Conservation (phyloP, 2,888 invertebrate species). For the Lasioglossum oenotherae region DNA sequence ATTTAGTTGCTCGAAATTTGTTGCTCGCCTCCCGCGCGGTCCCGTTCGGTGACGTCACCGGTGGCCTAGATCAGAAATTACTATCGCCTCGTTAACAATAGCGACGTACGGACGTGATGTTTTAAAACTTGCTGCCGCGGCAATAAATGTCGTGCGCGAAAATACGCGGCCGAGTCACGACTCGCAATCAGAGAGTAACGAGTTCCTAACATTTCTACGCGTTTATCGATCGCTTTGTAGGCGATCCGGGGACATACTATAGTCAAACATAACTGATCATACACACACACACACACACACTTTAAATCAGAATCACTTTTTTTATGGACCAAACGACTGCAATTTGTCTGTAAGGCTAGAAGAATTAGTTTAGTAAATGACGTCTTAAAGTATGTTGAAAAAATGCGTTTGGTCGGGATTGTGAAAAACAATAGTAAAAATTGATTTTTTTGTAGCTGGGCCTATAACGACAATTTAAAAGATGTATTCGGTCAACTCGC, state of each 20-base stretch:
- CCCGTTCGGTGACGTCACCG: conserved; percentile 28
- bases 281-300: too few species aligned
- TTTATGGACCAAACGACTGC: too few species aligned
- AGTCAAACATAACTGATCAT: too few species aligned
- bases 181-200: conserved; percentile 1
- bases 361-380: too few species aligned
- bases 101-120: conserved; percentile 1
- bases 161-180: neutral
- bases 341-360: too few species aligned
- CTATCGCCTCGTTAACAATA: conserved; percentile 34
- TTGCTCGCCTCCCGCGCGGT: neutral
- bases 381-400: too few species aligned
- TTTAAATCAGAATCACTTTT: too few species aligned
- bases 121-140: conserved; percentile 19
- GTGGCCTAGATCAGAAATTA: conserved; percentile 47
- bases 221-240: neutral
- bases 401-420: too few species aligned
- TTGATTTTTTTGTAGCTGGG: too few species aligned
- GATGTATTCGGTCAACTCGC: too few species aligned
- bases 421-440: too few species aligned
- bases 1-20: conserved; percentile 2
- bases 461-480: too few species aligned
- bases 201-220: conserved; percentile 7
- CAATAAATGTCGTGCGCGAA: conserved; percentile 26
- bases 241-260: neutral